phyloP scores from a whole-genome alignment of 1,140 invertebrate species.

The Drosophila pandora region DNA sequence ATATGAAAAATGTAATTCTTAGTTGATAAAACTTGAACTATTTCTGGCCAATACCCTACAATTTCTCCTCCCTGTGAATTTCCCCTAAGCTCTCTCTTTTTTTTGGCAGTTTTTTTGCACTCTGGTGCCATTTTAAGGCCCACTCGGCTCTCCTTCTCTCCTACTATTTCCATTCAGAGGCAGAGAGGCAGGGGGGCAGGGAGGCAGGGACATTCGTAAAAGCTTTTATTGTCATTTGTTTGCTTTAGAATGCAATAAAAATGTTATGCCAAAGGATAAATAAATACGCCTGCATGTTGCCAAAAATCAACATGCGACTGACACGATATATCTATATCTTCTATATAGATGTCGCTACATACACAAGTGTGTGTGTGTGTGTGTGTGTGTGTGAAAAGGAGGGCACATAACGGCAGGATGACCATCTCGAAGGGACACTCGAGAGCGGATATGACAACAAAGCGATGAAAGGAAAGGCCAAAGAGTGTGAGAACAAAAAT shows the following conservation, averaged over 20 bases:
- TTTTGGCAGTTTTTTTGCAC: constrained; percentile 3
- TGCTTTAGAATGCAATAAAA: constrained; percentile 71
- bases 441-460: constrained; percentile 10
- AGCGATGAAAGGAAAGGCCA: background rate
- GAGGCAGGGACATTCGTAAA: constrained; percentile 27
- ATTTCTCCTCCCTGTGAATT: too few relatives aligned
- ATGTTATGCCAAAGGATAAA: constrained; percentile 64
- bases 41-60: too few relatives aligned
- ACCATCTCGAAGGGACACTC: constrained; percentile 17
- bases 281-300: constrained; percentile 52
- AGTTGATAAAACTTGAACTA: too few relatives aligned
- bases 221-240: constrained; percentile 68
- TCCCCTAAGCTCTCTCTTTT: background rate
- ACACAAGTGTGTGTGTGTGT: background rate
- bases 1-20: too few relatives aligned
- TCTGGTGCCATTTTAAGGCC: constrained; percentile 41
- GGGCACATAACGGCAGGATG: constrained; percentile 19
- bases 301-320: constrained; percentile 51
- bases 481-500: background rate
- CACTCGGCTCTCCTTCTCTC: background rate
- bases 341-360: background rate
- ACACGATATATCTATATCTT: constrained; percentile 14
- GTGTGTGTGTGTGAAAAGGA: constrained; percentile 1
- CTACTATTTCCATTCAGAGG: constrained; percentile 14
- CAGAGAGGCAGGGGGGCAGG: background rate